Base-by-base conservation (phyloP, 1,140 invertebrate species). In the Gyrodactylus salaris region DNA sequence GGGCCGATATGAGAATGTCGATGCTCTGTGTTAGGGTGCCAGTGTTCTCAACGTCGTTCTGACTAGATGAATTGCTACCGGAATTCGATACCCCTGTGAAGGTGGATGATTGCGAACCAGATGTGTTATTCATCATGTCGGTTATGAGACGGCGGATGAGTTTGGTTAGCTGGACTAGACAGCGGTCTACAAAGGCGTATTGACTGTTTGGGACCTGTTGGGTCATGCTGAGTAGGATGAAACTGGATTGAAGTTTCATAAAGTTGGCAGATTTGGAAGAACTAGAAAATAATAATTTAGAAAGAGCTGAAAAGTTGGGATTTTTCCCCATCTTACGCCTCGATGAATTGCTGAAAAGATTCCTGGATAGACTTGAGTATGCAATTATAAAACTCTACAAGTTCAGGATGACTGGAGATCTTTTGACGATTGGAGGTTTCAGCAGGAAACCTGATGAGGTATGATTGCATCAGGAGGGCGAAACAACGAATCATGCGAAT, bases 121-220 rank as follows among this genome's bases (percentile, higher is more conserved):
- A n/a, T n/a, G n/a, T 69, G n/a, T 20, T 71, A 24, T 71, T 71
- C 2, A 71, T 71, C 21, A 71, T 71, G 21, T 71, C 70, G 25
- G 70, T 24, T 1, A 71, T 25, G 21, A 71, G 25, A 25, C 25
- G 25, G 20, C 25, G n/a, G 70, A 25, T 25, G 24, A 71, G 20
- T 24, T 71, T 71, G 1, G 25, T 25, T 26, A 71, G 26, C 20
- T 71, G 70, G 21, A 71, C 25, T 25, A 71, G 25, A 25, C 70
- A 71, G 21, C 70, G 21, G 25, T 71, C 70, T 25, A 71, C 70
- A 71, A 71, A 71, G 2, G 70, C 70, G 25, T 71, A 71, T 71
- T 23, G 7, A 25, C 26, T 71, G 20, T 71, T 21, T 1, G 21
- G 21, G 26, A 25, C 70, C 23, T 71, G 70, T 71, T 71, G 70